Evolutionary conservation across 2,888 invertebrate genomes (phyloP).

Genomic region (Papilio gigon): DNA sequence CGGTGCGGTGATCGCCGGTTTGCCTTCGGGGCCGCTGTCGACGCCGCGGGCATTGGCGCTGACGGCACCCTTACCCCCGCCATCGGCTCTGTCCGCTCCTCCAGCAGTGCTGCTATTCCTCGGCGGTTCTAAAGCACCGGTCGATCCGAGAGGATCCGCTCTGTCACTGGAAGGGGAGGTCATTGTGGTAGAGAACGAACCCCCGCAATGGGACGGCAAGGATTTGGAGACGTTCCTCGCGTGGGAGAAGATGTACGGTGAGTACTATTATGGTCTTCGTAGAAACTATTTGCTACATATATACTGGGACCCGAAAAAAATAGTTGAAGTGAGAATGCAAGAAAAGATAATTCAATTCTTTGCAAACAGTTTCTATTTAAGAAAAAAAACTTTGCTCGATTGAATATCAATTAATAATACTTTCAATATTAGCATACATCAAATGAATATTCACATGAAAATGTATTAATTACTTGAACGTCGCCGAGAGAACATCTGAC

Average conservation of each 20-base stretch:
- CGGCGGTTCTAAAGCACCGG: conserved; percentile 84
- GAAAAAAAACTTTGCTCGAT: conserved; percentile 2
- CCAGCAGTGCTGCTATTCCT: conserved; percentile 80
- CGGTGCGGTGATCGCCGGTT: conserved; percentile 69
- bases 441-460: conserved; percentile 31
- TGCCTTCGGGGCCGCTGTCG: conserved; percentile 67
- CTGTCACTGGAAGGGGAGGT: conserved; percentile 84
- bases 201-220: conserved; percentile 80
- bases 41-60: conserved; percentile 63
- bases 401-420: too few relatives aligned
- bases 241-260: conserved; percentile 79
- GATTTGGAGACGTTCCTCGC: conserved; percentile 76
- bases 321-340: too few relatives aligned
- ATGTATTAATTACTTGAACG: conserved; percentile 27
- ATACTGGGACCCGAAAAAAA: too few relatives aligned
- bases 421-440: conserved; percentile 22
- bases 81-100: conserved; percentile 56
- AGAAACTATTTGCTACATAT: too few relatives aligned
- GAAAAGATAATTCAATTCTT: background rate
- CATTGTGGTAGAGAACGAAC: conserved; percentile 83
- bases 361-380: conserved; percentile 4
- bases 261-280: conserved; percentile 44
- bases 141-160: conserved; percentile 83
- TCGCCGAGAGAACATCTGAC: conserved; percentile 21
- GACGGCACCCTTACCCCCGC: conserved; percentile 59